These are phyloP conservation scores for Cossypha niveicapilla DNA, from an alignment of 2,797 vertebrate species.

Conservation along the genomic window DNA sequence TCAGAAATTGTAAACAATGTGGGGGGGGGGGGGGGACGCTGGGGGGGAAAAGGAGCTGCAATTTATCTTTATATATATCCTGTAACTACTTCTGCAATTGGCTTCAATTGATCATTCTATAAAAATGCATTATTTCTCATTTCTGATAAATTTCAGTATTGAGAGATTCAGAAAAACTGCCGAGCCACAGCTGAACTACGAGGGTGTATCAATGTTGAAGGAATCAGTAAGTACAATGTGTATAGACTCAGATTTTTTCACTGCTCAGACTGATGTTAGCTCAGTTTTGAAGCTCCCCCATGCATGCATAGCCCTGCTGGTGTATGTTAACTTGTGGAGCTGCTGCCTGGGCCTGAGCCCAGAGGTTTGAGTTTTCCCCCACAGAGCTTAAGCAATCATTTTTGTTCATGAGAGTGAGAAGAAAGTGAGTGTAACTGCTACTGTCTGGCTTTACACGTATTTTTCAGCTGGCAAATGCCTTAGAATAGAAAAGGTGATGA, in stretches of 20 bases:
- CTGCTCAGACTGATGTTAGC: neutral
- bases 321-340: neutral
- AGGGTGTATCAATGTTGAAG: neutral
- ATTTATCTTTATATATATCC: neutral
- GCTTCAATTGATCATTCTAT: neutral
- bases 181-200: neutral
- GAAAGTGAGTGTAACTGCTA: neutral
- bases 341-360: neutral
- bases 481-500: neutral
- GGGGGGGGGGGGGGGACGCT: fast-evolving
- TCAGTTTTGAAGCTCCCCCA: neutral
- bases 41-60: neutral
- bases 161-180: neutral
- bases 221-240: neutral
- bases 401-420: neutral
- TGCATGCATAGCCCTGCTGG: neutral
- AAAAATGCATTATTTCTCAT: neutral
- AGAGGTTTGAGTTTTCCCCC: neutral
- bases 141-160: neutral
- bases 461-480: neutral
- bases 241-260: neutral
- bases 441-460: neutral
- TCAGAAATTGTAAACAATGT: neutral
- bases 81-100: neutral
- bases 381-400: neutral